Base-by-base conservation (phyloP, 2,113 vertebrate genomes). In the Protobothrops flavoviridis region DNA sequence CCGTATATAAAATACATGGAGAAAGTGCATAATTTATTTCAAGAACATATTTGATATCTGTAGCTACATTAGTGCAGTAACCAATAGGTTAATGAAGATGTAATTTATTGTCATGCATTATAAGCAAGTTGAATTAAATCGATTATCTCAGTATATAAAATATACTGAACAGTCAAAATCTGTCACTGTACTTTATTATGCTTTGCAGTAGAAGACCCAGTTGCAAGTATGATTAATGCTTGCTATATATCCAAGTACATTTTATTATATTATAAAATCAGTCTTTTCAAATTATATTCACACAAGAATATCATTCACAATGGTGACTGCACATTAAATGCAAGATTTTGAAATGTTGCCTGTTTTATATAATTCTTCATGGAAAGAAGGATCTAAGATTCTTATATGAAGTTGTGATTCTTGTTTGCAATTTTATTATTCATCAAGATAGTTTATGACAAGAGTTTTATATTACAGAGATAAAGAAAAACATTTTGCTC, bases 371-470 rank as follows among this genome's bases (percentile, higher is more conserved):
- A 5, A 74, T 0, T 1, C 17, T 56, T 89, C 74, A 81, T 43
- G 17, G 74, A 21, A 43, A 39, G 48, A 13, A 87, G 52, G 45
- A 59, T 15, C 45, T 87, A 74, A 53, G 17, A 52, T 52, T 29
- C 1, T 4, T 0, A 21, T 2, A 3, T 93, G 0, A 33, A 0
- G 52, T 21, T 24, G 55, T 48, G 29, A 56, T 91, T 1, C 45
- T 55, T 26, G n/a, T 90, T 45, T 11, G 55, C 50, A 9, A 33
- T 88, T 90, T 57, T 33, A 45, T 56, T 15, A 91, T 57, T 85
- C 1, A 33, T 15, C 23, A 13, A 91, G 94, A 94, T 85, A 23
- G 50, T 39, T 59, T 91, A 81, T 81, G 56, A 29, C 33, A 74
- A 81, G 2, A 52, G 1, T 20, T 88, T 89, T 39, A 50, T 53